Evolutionary conservation across 2,797 vertebrate species (phyloP), one percentile per base, ranked within the genome.

Genomic region (Gallinago nigripennis): DNA sequence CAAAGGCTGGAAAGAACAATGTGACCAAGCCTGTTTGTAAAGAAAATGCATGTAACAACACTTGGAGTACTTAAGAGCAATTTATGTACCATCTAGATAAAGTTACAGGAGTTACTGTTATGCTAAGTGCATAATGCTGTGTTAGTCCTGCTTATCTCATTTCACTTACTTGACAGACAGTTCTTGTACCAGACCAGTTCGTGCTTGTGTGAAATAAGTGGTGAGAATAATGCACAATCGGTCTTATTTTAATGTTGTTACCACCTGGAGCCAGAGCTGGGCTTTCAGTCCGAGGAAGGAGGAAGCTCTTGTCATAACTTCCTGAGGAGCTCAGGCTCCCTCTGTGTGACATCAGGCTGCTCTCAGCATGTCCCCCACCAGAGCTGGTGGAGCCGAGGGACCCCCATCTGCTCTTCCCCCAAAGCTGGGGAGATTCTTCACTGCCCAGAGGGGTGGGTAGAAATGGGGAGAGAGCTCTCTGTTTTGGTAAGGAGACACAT

Each of bases 1-100:
- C 27, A 77, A 61, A 79, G 27, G 31, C 48, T 0, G 0, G 24
- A 45, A 86, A 70, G 80, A 92, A 79, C 86, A 88, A 53, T 61
- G 58, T 77, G 77, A 70, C 73, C 56, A 72, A 94, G 66, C 51
- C 73, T 82, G 46, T 88, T 95, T 79, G 66, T 82, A 58, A 91
- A 93, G 68, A 91, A 94, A 96, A 92, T 39, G 31, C n/a, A 45
- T 8, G 1, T 63, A 86, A 72, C 54, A 69, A 73, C 84, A 68
- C 89, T 92, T 94, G 75, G 90, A 77, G 69, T 79, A 86, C 76
- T 94, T 88, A 90, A 91, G 85, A 94, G 41, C 10, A 1, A 93
- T 94, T 94, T 95, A 88, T 90, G 82, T 95, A 86, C 70, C 87
- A 88, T 53, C 70, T 81, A 95, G 95, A 95, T 94, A 95, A 76